These are phyloP conservation scores for Thalassoma bifasciatum DNA, from an alignment of 2,113 vertebrate species.

Conservation along the genomic window DNA sequence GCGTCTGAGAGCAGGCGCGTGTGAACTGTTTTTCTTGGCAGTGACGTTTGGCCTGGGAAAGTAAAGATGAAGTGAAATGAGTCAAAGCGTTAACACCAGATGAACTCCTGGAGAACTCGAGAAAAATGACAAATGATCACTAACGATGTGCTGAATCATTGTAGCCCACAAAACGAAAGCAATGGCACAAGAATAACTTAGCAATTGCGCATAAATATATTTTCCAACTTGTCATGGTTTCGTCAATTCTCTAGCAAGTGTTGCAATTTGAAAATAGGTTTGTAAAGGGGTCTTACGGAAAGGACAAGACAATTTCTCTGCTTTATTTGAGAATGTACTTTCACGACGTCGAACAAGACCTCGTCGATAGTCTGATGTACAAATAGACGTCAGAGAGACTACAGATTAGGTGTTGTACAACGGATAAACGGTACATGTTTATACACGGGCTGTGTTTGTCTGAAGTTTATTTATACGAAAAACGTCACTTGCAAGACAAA, in stretches of 20 bases:
- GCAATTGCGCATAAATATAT: too few species aligned
- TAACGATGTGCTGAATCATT: neutral
- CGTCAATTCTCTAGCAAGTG: too few species aligned
- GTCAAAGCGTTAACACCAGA: slow-evolving; percentile 18
- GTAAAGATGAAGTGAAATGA: slow-evolving; percentile 22
- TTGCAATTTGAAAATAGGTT: too few species aligned
- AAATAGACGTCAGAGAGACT: too few species aligned
- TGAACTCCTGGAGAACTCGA: slow-evolving; percentile 2
- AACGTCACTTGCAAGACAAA: slow-evolving; percentile 51
- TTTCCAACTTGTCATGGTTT: too few species aligned
- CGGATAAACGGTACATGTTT: neutral
- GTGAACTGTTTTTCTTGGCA: slow-evolving; percentile 59
- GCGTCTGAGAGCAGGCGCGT: slow-evolving; percentile 38
- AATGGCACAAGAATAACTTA: too few species aligned
- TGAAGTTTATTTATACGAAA: slow-evolving; percentile 25
- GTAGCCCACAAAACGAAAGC: neutral
- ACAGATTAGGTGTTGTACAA: too few species aligned
- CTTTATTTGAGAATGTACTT: too few species aligned
- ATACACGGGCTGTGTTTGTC: slow-evolving; percentile 36
- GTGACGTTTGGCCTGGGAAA: slow-evolving; percentile 41
- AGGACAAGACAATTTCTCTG: too few species aligned
- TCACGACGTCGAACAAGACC: too few species aligned
- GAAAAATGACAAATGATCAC: neutral
- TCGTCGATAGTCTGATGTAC: too few species aligned
- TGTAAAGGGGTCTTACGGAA: too few species aligned